phyloP scores from a whole-genome alignment of 1,140 invertebrate genomes.

The Antheraea pernyi region DNA sequence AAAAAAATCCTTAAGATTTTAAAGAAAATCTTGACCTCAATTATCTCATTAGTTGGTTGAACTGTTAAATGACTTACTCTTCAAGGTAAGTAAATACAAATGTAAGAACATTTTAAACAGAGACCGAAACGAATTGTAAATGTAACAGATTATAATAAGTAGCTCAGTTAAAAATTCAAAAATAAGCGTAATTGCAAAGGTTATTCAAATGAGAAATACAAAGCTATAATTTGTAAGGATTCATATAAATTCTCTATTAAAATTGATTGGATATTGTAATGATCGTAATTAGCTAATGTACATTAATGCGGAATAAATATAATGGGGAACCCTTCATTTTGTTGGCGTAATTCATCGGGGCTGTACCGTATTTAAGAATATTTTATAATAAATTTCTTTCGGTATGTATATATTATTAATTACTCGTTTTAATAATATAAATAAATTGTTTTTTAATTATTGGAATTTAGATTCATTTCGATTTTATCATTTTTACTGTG shows the following conservation, averaged over 20 bases:
- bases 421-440: no score
- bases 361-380: background rate
- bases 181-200: background rate
- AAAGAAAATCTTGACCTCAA: no score
- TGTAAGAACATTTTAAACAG: background rate
- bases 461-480: no score
- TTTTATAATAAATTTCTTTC: background rate
- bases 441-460: no score
- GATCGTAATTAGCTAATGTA: background rate
- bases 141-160: no score
- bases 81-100: background rate
- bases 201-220: background rate
- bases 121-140: background rate
- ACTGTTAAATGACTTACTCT: background rate
- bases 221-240: background rate
- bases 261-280: background rate
- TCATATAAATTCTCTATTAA: background rate
- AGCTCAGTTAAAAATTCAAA: no score
- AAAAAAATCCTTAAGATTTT: no score
- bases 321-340: background rate
- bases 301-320: background rate
- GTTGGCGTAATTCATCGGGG: background rate
- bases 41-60: no score
- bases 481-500: no score
- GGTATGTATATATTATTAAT: no score